Percentiles rank a stretch among this genome's conserved stretches.
Conservation (phyloP, 2,113 vertebrate species). For the Amblyopsis rosae region DNA sequence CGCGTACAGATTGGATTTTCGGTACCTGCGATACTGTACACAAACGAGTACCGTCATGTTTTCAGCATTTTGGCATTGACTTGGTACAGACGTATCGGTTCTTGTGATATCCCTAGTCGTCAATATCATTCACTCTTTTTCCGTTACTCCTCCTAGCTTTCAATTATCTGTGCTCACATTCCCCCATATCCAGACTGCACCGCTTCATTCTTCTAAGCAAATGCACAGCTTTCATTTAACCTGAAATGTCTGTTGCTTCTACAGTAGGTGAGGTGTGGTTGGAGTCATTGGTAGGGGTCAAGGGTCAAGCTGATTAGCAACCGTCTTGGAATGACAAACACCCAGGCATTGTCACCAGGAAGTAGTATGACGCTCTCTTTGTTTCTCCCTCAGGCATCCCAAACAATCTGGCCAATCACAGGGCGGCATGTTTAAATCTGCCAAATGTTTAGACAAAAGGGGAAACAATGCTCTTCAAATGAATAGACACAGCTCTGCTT, state of each 20-base stretch:
- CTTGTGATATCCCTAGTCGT: background rate
- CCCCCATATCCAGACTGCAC: background rate
- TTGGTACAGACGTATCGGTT: no score
- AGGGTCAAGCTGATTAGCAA: constrained; percentile 79
- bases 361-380: constrained; percentile 77
- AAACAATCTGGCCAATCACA: constrained; percentile 87
- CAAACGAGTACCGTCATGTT: no score
- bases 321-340: constrained; percentile 70
- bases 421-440: constrained; percentile 86
- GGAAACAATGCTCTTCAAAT: constrained; percentile 83
- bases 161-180: background rate
- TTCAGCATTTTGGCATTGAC: no score
- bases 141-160: background rate
- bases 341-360: constrained; percentile 76
- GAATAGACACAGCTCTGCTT: constrained; percentile 68
- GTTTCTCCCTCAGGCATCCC: constrained; percentile 78
- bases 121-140: background rate
- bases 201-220: constrained; percentile 41
- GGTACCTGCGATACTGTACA: no score
- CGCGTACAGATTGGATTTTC: no score
- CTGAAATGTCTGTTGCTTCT: constrained; percentile 57
- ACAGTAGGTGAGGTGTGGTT: constrained; percentile 58
- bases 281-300: constrained; percentile 15
- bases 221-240: constrained; percentile 73
- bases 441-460: constrained; percentile 86